Percentiles rank a stretch among this genome's conserved stretches.
Conservation (phyloP, 2,113 vertebrate genomes). For the Pogonocichla stellata region DNA sequence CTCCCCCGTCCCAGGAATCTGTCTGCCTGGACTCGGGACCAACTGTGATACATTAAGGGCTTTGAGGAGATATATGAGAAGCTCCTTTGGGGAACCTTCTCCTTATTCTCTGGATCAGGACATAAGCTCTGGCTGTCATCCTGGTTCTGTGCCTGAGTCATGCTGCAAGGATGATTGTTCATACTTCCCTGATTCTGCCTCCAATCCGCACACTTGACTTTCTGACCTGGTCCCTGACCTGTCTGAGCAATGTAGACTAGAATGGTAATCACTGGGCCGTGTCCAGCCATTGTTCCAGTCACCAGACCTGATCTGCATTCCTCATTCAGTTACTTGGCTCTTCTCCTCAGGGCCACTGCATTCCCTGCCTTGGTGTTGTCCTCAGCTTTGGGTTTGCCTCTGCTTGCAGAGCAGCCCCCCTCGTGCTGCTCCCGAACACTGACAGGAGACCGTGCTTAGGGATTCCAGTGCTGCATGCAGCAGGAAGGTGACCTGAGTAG, state of each 20-base stretch:
- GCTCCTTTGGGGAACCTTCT: not conserved
- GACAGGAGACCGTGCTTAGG: not conserved
- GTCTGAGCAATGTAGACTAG: not conserved
- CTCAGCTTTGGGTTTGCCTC: not conserved
- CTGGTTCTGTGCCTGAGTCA: not conserved
- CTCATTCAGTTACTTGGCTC: not conserved
- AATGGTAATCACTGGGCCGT: not conserved
- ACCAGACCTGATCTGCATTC: not conserved
- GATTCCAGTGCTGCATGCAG: not conserved
- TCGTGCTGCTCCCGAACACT: not conserved
- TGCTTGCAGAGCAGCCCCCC: not conserved
- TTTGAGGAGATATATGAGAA: not conserved
- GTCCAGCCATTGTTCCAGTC: not conserved
- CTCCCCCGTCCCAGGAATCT: not conserved
- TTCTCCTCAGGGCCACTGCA: not conserved
- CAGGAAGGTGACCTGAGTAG: not conserved
- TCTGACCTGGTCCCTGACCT: not conserved
- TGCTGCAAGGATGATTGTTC: not conserved
- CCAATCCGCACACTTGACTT: not conserved
- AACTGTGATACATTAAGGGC: not conserved
- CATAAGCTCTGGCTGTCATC: not conserved
- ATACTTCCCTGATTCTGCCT: not conserved
- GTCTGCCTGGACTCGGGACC: not conserved
- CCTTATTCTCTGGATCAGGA: not conserved
- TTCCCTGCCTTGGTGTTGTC: not conserved